Evolutionary conservation across 2,113 vertebrate species (phyloP), one percentile per base, ranked within the genome.

Genomic region (Halichoerus grypus): DNA sequence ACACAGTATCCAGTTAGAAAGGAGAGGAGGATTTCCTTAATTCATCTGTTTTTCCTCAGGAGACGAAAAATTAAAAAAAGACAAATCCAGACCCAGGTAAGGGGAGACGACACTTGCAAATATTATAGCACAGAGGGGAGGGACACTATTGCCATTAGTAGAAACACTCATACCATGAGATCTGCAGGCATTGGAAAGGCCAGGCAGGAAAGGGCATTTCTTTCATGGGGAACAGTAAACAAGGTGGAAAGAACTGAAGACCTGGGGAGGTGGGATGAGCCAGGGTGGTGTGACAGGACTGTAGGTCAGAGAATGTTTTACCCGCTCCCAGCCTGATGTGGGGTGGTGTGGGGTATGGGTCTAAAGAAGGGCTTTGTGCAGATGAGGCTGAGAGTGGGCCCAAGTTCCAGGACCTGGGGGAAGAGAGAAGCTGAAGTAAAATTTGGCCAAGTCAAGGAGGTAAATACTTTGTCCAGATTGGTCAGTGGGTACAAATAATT

Each of bases 151-250:
- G 16, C 4, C 16, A 18, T 67, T 11, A 57, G 24, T 10, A 14
- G 12, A 24, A 24, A 55, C 7, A 10, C 4, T 53, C 18, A 4
- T 3, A 61, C 5, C 2, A 0, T 12, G n/a, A 76, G 4, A 42
- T 9, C 28, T 28, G 7, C 4, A 57, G 24, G 31, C 12, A 13
- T 19, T 15, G 1, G 9, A 28, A 69, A 87, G 3, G 3, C 49
- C 21, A n/a, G 3, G 4, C 18, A 5, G 4, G 46, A 49, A 46
- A n/a, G 12, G 59, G 14, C 3, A 26, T 69, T 95, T 55, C n/a
- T 65, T 93, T 26, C 28, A 91, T 7, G 67, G 4, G 11, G 42
- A 88, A n/a, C 8, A 18, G 28, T 42, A 28, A 63, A 28, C 55
- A 42, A 77, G 19, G 24, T 11, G 3, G 19, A 28, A 51, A 36